Conservation (phyloP, 2,797 vertebrate genomes). For the Netta rufina region DNA sequence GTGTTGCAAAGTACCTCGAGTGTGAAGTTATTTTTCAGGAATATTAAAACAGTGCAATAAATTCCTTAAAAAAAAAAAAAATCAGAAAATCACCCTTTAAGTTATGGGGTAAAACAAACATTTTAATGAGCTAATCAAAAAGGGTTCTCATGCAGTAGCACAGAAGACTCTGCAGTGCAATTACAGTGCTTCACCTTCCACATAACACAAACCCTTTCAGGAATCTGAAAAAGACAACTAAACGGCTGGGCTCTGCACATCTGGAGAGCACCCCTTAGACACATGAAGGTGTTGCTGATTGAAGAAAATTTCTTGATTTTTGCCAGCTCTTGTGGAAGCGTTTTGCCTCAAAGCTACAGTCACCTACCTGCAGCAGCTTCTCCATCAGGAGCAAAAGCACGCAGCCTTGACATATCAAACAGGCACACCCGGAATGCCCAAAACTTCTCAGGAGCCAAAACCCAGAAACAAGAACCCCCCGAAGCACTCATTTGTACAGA, state of each 20-base stretch:
- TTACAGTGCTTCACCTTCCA: background rate
- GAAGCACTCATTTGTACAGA: slow-evolving; percentile 50
- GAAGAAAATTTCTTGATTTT: background rate
- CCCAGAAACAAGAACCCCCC: slow-evolving; percentile 35
- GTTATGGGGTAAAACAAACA: background rate
- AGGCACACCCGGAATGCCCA: slow-evolving; percentile 28
- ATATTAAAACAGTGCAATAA: slow-evolving; percentile 35
- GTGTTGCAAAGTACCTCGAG: background rate
- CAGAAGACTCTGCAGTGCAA: background rate
- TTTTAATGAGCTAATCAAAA: background rate
- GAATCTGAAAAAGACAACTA: background rate
- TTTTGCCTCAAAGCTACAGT: slow-evolving; percentile 16
- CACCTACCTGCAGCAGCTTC: slow-evolving; percentile 6
- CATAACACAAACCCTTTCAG: background rate
- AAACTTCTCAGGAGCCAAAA: slow-evolving; percentile 66
- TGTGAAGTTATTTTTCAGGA: slow-evolving; percentile 45
- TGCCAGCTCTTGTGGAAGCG: background rate
- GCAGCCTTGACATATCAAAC: background rate
- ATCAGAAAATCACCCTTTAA: background rate
- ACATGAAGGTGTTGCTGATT: background rate
- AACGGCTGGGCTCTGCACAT: background rate
- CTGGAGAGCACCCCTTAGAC: background rate
- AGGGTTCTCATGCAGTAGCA: background rate
- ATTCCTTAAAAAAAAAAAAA: background rate
- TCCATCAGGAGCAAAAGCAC: background rate